A percentile compares a stretch with the other conserved stretches of the same genome.
Evolutionary conservation across 2,888 invertebrate species (phyloP).

Genomic region (Chironomus riparius): DNA sequence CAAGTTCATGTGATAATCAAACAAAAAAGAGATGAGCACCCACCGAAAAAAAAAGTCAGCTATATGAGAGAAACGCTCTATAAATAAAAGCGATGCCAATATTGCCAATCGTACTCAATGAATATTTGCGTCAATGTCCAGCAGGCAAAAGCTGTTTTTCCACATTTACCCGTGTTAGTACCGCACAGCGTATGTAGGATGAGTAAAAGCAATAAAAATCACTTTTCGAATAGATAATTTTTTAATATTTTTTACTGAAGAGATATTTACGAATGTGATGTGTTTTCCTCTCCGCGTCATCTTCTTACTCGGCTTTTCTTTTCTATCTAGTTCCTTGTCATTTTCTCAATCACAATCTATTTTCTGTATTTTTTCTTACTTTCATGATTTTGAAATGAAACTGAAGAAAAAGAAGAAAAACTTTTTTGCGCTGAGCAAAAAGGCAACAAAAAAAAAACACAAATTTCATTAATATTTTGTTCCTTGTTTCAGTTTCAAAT

Average conservation of each 20-base stretch:
- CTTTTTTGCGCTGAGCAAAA: neutral
- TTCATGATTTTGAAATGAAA: neutral
- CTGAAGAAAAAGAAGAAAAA: slow-evolving; percentile 1
- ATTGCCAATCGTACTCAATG: neutral
- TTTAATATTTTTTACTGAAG: neutral
- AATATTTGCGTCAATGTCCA: slow-evolving; percentile 5
- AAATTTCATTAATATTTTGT: slow-evolving; percentile 6
- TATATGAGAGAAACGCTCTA: neutral
- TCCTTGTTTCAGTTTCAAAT: slow-evolving; percentile 18
- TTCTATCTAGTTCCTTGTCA: too few relatives aligned
- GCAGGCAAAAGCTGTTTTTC: neutral
- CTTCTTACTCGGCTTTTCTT: too few relatives aligned
- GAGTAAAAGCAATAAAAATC: neutral
- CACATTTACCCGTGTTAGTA: neutral
- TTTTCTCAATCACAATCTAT: neutral
- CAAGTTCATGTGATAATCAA: too few relatives aligned
- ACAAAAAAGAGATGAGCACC: too few relatives aligned
- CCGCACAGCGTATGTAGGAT: neutral
- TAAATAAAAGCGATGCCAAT: neutral
- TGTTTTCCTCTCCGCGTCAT: neutral
- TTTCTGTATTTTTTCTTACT: neutral
- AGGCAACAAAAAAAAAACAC: too few relatives aligned
- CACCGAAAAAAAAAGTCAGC: too few relatives aligned
- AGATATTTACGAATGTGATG: neutral
- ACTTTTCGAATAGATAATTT: neutral